Evolutionary conservation across 2,888 invertebrate genomes (phyloP), one percentile per base, ranked within the genome.

Genomic region (Calameuta pallipes): DNA sequence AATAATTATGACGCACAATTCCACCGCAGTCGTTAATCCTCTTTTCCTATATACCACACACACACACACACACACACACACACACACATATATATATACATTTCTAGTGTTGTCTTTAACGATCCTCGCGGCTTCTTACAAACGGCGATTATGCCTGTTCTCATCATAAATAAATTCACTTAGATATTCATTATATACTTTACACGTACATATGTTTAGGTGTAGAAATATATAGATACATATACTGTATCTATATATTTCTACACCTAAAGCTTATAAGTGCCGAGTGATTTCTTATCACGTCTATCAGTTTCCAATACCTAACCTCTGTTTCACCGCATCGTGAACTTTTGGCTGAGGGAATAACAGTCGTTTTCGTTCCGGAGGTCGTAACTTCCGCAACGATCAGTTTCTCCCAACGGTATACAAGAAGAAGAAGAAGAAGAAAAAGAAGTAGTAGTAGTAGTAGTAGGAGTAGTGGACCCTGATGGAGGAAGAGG

Each of bases 1-100:
- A 79, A 77, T 82, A 80, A 81, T 81, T 80, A 80, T 79, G 78
- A 80, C 75, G 79, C 75, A 80, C 56, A 23, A 56, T 56, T 23
- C 23, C 69, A 33, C 34, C 69, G 30, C n/a, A 15, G 75, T 78
- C 35, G 73, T 34, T n/a, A 31, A 73, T 69, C 41, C 31, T 33
- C 69, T 68, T 34, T 69, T 69, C 69, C 34, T 74, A 36, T 73
- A 31, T 34, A 76, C 34, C 69, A 35, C 3, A 33, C 3, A 33
- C 33, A 31, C 31, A 31, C 9, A 36, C 31, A 30, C n/a, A 35
- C 31, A 68, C 35, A 34, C 33, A 31, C 31, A 31, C 9, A 36
- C 31, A 30, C n/a, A 35, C 31, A 68, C 35, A 34, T 30, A 41
- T 2, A 30, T 35, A 35, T 34, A 68, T 31, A 35, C 6, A 56